Conservation (phyloP, 2,797 vertebrate genomes). For the Coccyzus lansbergi region DNA sequence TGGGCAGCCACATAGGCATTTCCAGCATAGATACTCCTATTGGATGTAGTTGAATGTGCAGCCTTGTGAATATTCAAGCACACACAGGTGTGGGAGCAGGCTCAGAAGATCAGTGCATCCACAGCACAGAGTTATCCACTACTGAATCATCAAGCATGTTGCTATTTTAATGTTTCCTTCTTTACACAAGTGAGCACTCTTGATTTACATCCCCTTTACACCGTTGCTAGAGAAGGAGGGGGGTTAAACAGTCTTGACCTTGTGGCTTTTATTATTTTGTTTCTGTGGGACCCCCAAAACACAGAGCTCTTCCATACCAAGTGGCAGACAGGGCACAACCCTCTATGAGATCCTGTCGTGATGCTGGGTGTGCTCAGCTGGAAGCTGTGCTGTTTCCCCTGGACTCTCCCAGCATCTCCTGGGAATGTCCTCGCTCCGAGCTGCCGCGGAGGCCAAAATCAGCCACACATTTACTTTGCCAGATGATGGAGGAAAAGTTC, state of each 20-base stretch:
- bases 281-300: neutral
- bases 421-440: neutral
- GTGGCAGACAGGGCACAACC: neutral
- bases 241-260: neutral
- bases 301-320: neutral
- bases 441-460: neutral
- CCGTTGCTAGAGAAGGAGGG: neutral
- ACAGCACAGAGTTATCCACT: neutral
- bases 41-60: neutral
- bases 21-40: neutral
- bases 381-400: fast-evolving
- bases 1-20: neutral
- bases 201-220: neutral
- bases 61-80: neutral
- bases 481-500: neutral
- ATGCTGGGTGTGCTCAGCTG: neutral
- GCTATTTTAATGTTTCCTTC: neutral
- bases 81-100: neutral
- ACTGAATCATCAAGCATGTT: neutral
- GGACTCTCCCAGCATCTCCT: neutral
- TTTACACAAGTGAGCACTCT: neutral
- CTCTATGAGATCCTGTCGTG: fast-evolving
- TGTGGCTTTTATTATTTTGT: neutral
- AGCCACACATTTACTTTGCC: neutral
- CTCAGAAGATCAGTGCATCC: neutral